A percentile compares a stretch with the other conserved stretches of the same genome.
These are phyloP conservation scores for Notothenia coriiceps DNA, from an alignment of 2,113 vertebrate genomes.

Conservation along the genomic window DNA sequence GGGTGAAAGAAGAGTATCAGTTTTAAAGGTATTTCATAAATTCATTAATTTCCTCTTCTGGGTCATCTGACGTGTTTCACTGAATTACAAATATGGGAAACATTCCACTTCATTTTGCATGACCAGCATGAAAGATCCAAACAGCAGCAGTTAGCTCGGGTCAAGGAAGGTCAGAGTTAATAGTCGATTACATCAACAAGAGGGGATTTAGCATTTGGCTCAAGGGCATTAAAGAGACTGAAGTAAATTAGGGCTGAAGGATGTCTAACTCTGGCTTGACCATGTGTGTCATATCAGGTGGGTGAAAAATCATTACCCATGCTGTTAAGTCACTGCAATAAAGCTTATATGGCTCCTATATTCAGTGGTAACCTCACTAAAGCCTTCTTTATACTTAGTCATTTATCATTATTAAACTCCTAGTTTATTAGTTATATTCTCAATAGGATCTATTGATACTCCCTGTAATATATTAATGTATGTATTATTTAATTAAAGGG, in stretches of 20 bases:
- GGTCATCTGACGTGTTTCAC: not conserved
- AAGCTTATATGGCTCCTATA: not conserved
- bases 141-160: not conserved
- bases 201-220: not conserved
- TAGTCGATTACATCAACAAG: not conserved
- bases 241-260: not conserved
- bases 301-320: not conserved
- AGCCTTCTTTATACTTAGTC: not conserved
- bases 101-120: too few relatives aligned
- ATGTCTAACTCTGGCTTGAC: not conserved
- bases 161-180: conserved; percentile 17
- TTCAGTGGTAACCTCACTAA: not conserved
- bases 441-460: too few relatives aligned
- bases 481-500: too few relatives aligned
- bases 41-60: not conserved
- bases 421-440: too few relatives aligned
- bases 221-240: not conserved
- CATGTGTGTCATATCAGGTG: not conserved
- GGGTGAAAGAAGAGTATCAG: not conserved
- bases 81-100: not conserved
- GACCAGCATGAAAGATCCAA: not conserved
- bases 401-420: not conserved
- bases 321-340: not conserved
- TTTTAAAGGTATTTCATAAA: not conserved
- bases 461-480: too few relatives aligned